These are phyloP conservation scores for Melanerpes formicivorus DNA, from an alignment of 2,113 vertebrate species.

Conservation along the genomic window DNA sequence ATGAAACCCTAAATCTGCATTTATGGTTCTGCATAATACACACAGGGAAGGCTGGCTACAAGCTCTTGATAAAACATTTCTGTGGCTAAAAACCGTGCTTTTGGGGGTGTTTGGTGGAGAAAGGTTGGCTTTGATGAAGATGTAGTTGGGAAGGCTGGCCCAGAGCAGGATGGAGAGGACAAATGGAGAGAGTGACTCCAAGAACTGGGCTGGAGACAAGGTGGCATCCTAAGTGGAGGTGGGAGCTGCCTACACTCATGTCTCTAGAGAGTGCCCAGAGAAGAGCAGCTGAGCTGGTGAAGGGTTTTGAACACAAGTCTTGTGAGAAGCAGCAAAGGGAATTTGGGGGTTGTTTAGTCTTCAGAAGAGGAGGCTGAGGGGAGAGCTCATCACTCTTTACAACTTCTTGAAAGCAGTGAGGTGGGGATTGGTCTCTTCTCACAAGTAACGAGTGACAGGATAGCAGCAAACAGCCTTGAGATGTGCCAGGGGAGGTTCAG, in stretches of 20 bases:
- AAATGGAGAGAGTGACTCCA: background rate
- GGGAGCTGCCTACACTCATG: background rate
- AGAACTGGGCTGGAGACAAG: background rate
- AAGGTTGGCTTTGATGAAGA: background rate
- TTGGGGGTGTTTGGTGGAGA: background rate
- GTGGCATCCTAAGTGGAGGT: rapidly evolving
- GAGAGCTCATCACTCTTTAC: too few species aligned
- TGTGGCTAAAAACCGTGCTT: background rate
- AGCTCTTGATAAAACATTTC: background rate
- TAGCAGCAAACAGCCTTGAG: too few species aligned
- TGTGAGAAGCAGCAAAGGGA: too few species aligned
- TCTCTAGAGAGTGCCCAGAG: too few species aligned
- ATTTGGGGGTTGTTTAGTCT: too few species aligned
- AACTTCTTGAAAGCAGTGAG: too few species aligned
- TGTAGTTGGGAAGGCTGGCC: background rate
- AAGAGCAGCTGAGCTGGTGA: too few species aligned
- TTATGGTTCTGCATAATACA: background rate
- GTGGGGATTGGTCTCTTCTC: too few species aligned
- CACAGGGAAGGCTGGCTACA: background rate
- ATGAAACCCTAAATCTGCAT: slow-evolving; percentile 61
- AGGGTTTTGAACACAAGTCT: too few species aligned
- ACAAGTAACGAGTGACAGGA: too few species aligned
- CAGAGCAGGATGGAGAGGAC: background rate
- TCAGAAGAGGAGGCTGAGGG: too few species aligned
- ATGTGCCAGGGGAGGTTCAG: too few species aligned